Evolutionary conservation across 2,888 invertebrate species (phyloP), one percentile per base, ranked within the genome.

Genomic region (Iselma pallidipennis): DNA sequence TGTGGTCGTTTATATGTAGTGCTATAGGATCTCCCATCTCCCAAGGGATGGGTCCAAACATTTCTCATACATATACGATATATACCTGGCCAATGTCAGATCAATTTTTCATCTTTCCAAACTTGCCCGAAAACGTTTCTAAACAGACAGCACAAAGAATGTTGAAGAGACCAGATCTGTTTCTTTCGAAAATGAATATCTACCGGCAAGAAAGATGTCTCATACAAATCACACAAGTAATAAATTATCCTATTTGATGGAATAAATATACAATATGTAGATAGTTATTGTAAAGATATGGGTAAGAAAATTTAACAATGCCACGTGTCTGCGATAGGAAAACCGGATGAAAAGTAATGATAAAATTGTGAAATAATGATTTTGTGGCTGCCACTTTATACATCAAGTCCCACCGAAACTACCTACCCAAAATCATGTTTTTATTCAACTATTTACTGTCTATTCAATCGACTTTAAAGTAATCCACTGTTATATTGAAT

Each of bases 51-150:
- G 45, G 21, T 45, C 10, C 21, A 10, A 19, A 45, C 21, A 21
- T 45, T 21, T 45, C 16, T 45, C 45, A 21, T 21, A 37, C 9
- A 16, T 37, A 59, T 63, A 63, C 63, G 10, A 37, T 19, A 16
- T 37, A 59, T 63, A 63, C 63, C 63, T 63, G 62, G 53, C 52
- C 50, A 31, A 50, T 51, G 54, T 50, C 58, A 21, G 54, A 59
- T 58, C 59, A 55, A 63, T 63, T 63, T 63, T 63, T 63, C 58
- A 63, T 63, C 45, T 21, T 21, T 31, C 31, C 28, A 52, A 48
- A 26, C 55, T 55, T 45, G 51, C 55, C 54, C 58, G 6, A 5
- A 10, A 19, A 21, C 19, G 45, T 37, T 7, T 37, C n/a, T n/a
- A n/a, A n/a, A n/a, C n/a, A n/a, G n/a, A 45, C 14, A 7, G 21